These are phyloP conservation scores for Drosophila melanica DNA, from an alignment of 1,140 invertebrate genomes.

Conservation along the genomic window DNA sequence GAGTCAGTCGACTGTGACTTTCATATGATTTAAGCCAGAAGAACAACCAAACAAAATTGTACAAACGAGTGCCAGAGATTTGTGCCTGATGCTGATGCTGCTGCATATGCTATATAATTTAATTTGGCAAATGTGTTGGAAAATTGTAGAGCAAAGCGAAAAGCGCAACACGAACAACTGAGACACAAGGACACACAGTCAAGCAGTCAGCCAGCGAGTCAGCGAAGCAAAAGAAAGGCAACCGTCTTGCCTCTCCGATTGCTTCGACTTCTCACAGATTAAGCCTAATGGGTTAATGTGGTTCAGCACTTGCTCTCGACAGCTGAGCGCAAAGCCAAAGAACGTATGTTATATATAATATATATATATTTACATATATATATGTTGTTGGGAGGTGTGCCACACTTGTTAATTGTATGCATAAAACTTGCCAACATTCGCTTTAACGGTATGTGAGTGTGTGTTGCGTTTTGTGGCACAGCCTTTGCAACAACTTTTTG, in stretches of 20 bases:
- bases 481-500: slow-evolving; percentile 71
- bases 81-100: slow-evolving; percentile 19
- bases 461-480: slow-evolving; percentile 66
- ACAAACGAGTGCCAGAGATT: slow-evolving; percentile 27
- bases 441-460: slow-evolving; percentile 8
- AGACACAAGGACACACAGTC: slow-evolving; percentile 18
- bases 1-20: slow-evolving; percentile 68
- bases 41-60: slow-evolving; percentile 18
- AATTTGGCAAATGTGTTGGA: slow-evolving; percentile 81
- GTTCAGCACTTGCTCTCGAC: slow-evolving; percentile 59
- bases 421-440: slow-evolving; percentile 77
- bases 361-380: slow-evolving; percentile 60
- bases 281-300: slow-evolving; percentile 81
- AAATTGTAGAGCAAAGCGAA: slow-evolving; percentile 71
- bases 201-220: slow-evolving; percentile 34
- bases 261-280: slow-evolving; percentile 56
- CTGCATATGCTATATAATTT: slow-evolving; percentile 69
- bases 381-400: slow-evolving; percentile 51
- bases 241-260: slow-evolving; percentile 21
- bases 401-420: slow-evolving; percentile 82
- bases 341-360: slow-evolving; percentile 31
- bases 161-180: slow-evolving; percentile 46
- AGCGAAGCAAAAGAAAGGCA: slow-evolving; percentile 44
- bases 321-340: slow-evolving; percentile 8
- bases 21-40: slow-evolving; percentile 61